Base-by-base conservation (phyloP, 2,797 vertebrate genomes). In the Lacerta bilineata region DNA sequence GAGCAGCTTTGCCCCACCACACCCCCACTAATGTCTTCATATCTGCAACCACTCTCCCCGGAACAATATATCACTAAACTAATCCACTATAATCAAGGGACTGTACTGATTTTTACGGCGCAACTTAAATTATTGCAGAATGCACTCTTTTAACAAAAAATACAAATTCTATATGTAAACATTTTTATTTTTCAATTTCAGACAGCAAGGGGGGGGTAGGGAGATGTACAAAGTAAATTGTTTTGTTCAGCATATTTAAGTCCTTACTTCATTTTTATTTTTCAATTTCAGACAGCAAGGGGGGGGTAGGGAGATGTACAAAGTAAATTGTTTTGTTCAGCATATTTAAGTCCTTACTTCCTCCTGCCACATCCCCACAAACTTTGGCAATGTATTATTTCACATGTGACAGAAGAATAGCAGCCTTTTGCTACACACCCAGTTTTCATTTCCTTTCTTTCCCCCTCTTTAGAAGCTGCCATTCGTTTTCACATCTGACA, bases 401-500 rank as follows among this genome's bases (percentile, higher is more conserved):
- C 91, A 74, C 55, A 64, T 90, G 90, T 94, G 92, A 92, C 92
- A 94, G 91, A 93, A 94, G 91, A 93, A 90, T 71, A 91, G 89
- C 72, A 69, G 86, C 5, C 41, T 23, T 59, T 94, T 86, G 93
- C 90, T 78, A 46, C 80, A 75, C 94, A 91, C 86, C 64, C 71
- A 64, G 61, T 87, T 86, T 85, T 7, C 71, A 80, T 84, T 33
- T 75, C 90, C 90, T 86, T 46, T 84, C 36, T 85, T 27, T 74
- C 86, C 68, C 39, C 84, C 39, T 88, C 9, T 93, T 90, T 89
- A 90, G 93, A 87, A 94, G 82, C 90, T 95, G 94, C 80, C 93
- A 96, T 95, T 96, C 94, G 94, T 96, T 96, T 95, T 94, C 90
- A 85, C 90, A 93, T 93, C 95, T 95, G 96, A 96, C 95, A 96